A percentile compares a stretch with the other conserved stretches of the same genome.
Conservation (phyloP, 2,888 invertebrate species). For the Elmis aenea region DNA sequence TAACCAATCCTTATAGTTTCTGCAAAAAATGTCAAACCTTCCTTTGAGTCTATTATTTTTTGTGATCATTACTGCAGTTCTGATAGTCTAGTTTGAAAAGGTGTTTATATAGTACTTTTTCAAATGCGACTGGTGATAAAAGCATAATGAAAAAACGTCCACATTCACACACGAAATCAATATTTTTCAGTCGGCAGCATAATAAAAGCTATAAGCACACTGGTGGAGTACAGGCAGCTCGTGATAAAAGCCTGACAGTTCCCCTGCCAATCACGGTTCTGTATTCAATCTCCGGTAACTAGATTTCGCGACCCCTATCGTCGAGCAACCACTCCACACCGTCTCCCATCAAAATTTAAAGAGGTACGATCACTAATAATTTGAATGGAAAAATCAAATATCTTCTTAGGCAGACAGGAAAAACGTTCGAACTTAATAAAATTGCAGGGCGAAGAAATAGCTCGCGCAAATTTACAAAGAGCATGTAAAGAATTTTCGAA, state of each 20-base stretch:
- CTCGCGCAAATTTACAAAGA: no score
- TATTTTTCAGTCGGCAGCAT: slow-evolving; percentile 39
- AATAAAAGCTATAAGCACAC: slow-evolving; percentile 35
- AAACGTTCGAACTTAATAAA: no score
- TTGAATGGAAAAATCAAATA: slow-evolving; percentile 12
- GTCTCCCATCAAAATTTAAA: slow-evolving; percentile 20
- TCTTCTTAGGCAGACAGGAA: slow-evolving; percentile 10
- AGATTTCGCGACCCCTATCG: slow-evolving; percentile 30
- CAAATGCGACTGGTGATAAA: no score
- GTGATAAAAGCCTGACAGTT: slow-evolving; percentile 40
- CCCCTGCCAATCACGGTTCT: slow-evolving; percentile 39
- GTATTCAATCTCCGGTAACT: slow-evolving; percentile 42
- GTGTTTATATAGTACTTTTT: no score
- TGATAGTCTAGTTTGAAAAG: no score
- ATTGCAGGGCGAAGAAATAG: no score
- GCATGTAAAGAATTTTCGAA: slow-evolving; percentile 15
- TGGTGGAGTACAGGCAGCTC: slow-evolving; percentile 31
- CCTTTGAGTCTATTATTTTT: no score
- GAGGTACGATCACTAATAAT: slow-evolving; percentile 15
- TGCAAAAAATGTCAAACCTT: no score
- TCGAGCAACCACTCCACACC: slow-evolving; percentile 7
- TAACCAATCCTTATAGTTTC: no score
- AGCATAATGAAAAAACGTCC: slow-evolving; percentile 20
- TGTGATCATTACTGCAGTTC: no score
- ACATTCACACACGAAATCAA: slow-evolving; percentile 41